Percentiles rank a stretch among this genome's conserved stretches.
Evolutionary conservation across 2,888 invertebrate species (phyloP).

Genomic region (Tipula unca): DNA sequence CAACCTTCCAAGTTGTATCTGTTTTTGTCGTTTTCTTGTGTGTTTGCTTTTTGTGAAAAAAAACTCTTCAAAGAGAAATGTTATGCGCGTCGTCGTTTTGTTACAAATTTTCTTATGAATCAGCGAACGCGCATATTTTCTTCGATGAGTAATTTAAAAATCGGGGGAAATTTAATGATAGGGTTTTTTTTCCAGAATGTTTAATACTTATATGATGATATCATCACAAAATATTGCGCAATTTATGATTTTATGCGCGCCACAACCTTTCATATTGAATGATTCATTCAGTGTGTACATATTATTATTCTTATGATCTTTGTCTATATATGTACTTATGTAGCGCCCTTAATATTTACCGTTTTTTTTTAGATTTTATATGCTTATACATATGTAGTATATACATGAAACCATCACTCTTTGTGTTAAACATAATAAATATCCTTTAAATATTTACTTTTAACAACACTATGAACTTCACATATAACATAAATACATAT

Average conservation of each 20-base stretch:
- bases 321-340: background rate
- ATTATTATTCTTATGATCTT: background rate
- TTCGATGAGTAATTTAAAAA: background rate
- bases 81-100: background rate
- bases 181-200: background rate
- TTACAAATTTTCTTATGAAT: background rate
- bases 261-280: background rate
- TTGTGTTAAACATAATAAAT: slow-evolving; percentile 1
- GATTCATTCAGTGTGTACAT: background rate
- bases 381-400: too few species aligned
- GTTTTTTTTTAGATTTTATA: background rate
- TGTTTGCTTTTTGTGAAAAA: background rate
- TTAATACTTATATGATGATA: background rate
- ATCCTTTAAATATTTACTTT: slow-evolving; percentile 14
- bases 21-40: background rate
- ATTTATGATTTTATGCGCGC: background rate
- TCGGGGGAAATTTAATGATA: background rate
- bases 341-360: slow-evolving; percentile 3
- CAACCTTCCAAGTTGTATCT: background rate
- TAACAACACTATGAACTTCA: background rate
- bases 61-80: background rate
- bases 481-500: background rate
- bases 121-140: background rate
- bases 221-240: background rate
- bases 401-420: background rate